phyloP scores from a whole-genome alignment of 2,797 vertebrate genomes.

The Percopsis omiscomaycus region DNA sequence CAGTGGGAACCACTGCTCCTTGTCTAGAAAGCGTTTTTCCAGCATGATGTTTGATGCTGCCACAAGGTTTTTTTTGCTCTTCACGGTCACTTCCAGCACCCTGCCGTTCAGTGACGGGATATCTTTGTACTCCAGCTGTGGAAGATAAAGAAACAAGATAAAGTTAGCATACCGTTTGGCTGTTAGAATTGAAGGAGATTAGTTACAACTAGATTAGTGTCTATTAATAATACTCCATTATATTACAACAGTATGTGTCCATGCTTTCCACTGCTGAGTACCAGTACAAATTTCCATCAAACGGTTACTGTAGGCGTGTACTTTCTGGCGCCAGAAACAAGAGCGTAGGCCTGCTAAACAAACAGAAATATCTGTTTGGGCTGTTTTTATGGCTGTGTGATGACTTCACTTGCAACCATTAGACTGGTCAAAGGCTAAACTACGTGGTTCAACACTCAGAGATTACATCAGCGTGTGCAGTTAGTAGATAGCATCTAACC shows the following conservation, averaged over 20 bases:
- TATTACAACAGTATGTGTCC: too few relatives aligned
- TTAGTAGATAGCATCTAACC: conserved; percentile 1
- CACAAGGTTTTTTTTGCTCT: conserved; percentile 80
- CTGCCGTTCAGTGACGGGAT: conserved; percentile 71
- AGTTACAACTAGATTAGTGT: too few relatives aligned
- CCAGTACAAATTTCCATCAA: too few relatives aligned
- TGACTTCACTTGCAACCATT: conserved; percentile 8
- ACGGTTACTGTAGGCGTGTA: too few relatives aligned
- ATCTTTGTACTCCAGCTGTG: conserved; percentile 77
- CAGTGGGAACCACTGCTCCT: conserved; percentile 81
- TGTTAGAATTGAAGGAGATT: too few relatives aligned
- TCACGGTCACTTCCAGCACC: conserved; percentile 82
- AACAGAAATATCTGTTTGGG: background rate
- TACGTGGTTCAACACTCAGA: conserved; percentile 13
- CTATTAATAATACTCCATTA: too few relatives aligned
- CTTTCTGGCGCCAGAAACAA: too few relatives aligned
- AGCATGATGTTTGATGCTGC: conserved; percentile 80
- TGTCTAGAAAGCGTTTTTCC: conserved; percentile 63
- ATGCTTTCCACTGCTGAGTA: too few relatives aligned
- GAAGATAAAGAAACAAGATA: background rate
- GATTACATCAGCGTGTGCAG: background rate
- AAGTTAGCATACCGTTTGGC: too few relatives aligned
- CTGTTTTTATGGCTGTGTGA: background rate
- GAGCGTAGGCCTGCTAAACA: too few relatives aligned
- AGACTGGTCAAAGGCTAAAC: conserved; percentile 1